Evolutionary conservation across 2,113 vertebrate species (phyloP).

Genomic region (Nansenia antarctica): DNA sequence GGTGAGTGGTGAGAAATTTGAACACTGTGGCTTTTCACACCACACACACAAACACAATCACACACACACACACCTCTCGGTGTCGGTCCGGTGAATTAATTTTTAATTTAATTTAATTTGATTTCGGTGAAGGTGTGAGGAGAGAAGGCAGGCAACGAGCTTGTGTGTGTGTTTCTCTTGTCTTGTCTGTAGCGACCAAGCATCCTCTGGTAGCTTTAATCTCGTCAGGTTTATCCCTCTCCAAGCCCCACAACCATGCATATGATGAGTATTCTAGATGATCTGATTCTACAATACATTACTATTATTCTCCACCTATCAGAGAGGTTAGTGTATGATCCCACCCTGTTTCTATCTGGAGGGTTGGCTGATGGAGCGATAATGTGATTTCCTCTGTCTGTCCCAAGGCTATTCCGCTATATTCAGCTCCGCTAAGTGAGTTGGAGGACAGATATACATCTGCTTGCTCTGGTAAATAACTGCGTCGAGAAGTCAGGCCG

Average conservation of each 20-base stretch:
- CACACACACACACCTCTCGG: not conserved
- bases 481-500: not conserved
- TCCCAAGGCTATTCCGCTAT: constrained; percentile 54
- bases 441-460: constrained; percentile 54
- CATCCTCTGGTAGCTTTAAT: not conserved
- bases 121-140: not conserved
- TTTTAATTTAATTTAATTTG: no score
- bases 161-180: not conserved
- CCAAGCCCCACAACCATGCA: not conserved
- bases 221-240: not conserved
- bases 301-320: not conserved
- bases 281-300: not conserved
- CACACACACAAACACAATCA: not conserved
- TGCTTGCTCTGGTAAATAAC: constrained; percentile 47
- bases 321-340: not conserved
- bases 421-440: constrained; percentile 53
- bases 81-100: not conserved
- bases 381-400: constrained; percentile 58
- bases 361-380: constrained; percentile 55
- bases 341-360: not conserved
- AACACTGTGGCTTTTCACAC: not conserved
- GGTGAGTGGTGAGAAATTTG: not conserved
- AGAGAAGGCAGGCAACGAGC: not conserved
- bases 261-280: no score
- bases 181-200: not conserved